These are phyloP conservation scores for Ecliptopera silaceata DNA, from an alignment of 2,888 invertebrate species.

Conservation along the genomic window DNA sequence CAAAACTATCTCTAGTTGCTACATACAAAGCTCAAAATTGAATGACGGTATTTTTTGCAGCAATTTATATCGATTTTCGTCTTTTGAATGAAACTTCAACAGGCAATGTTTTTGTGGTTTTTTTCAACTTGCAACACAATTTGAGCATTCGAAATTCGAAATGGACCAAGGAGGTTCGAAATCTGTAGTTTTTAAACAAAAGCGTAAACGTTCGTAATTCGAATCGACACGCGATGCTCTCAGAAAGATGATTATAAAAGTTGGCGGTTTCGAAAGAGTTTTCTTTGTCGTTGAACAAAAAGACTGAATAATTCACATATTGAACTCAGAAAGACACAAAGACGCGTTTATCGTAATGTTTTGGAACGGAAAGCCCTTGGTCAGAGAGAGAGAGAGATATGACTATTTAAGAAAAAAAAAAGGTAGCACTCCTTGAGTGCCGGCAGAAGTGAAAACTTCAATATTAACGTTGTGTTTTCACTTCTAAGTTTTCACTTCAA, in stretches of 20 bases:
- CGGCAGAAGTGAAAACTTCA: too few relatives aligned
- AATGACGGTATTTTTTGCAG: conserved; percentile 11
- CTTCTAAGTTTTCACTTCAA: too few relatives aligned
- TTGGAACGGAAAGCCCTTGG: too few relatives aligned
- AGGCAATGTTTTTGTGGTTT: conserved; percentile 6
- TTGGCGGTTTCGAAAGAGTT: conserved; percentile 6
- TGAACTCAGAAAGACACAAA: too few relatives aligned
- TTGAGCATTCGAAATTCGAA: background rate
- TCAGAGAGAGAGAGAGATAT: too few relatives aligned
- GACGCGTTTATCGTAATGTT: too few relatives aligned
- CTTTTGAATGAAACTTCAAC: conserved; percentile 5
- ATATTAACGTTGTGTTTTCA: too few relatives aligned
- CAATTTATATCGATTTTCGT: conserved; percentile 23
- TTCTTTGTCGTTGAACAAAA: conserved; percentile 11
- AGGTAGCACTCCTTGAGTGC: too few relatives aligned
- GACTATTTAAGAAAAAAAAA: too few relatives aligned
- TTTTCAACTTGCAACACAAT: background rate
- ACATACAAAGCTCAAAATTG: conserved; percentile 5
- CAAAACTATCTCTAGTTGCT: background rate
- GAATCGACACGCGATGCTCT: conserved; percentile 24
- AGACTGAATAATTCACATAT: too few relatives aligned
- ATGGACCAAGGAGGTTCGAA: conserved; percentile 4
- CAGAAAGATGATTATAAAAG: background rate
- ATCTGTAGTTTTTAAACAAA: conserved; percentile 11
- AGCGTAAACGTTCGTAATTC: conserved; percentile 19